Evolutionary conservation across 2,888 invertebrate species (phyloP).

Genomic region (Drosophila mettleri): DNA sequence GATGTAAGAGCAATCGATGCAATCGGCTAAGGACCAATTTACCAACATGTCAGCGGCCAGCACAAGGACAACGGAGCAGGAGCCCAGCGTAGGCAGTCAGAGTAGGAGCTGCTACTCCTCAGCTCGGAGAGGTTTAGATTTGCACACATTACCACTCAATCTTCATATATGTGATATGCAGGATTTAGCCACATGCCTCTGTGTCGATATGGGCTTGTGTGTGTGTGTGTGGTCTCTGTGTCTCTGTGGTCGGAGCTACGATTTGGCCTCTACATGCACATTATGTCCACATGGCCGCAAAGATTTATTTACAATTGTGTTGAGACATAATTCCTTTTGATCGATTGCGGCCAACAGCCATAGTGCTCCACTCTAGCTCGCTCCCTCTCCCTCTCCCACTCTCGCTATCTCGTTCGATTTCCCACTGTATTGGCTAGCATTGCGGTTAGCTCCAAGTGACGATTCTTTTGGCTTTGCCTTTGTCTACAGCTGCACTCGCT

Average conservation of each 20-base stretch:
- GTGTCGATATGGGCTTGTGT: background rate
- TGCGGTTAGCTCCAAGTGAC: slow-evolving; percentile 74
- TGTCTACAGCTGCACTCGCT: slow-evolving; percentile 46
- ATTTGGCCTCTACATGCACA: slow-evolving; percentile 66
- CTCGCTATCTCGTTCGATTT: background rate
- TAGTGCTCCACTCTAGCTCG: background rate
- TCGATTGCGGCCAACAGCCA: slow-evolving; percentile 64
- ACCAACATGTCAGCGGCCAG: slow-evolving; percentile 74
- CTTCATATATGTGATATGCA: slow-evolving; percentile 74
- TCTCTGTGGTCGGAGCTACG: slow-evolving; percentile 37
- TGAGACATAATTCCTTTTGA: slow-evolving; percentile 80
- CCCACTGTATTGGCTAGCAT: slow-evolving; percentile 15
- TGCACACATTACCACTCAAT: slow-evolving; percentile 81
- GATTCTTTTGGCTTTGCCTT: slow-evolving; percentile 68
- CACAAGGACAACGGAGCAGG: slow-evolving; percentile 38
- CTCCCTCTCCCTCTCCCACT: background rate
- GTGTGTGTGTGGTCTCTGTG: slow-evolving; percentile 14
- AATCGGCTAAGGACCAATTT: slow-evolving; percentile 76
- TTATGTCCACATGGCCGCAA: slow-evolving; percentile 78
- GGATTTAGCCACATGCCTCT: slow-evolving; percentile 52
- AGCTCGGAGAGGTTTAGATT: slow-evolving; percentile 64
- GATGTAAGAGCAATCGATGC: slow-evolving; percentile 59
- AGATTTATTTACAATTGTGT: slow-evolving; percentile 81
- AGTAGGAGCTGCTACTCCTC: slow-evolving; percentile 18
- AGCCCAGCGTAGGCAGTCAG: background rate